Evolutionary conservation across 2,113 vertebrate species (phyloP).

Genomic region (Phocoena sinus): DNA sequence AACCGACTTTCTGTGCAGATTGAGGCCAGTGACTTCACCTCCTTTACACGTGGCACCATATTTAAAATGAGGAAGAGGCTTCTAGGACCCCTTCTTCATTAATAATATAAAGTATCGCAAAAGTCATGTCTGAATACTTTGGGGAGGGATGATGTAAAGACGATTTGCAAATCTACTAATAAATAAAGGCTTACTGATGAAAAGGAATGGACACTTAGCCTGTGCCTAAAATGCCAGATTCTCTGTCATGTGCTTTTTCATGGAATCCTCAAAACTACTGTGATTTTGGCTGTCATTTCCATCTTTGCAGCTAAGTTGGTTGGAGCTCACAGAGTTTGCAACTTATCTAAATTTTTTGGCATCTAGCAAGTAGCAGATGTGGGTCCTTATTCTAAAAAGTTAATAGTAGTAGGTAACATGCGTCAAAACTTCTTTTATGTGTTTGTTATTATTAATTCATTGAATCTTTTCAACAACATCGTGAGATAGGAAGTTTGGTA

Average conservation of each 20-base stretch:
- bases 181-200: background rate
- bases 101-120: background rate
- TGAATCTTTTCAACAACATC: background rate
- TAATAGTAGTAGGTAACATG: too few species aligned
- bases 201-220: background rate
- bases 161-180: background rate
- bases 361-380: background rate
- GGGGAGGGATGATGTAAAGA: background rate
- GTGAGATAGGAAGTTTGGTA: background rate
- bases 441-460: background rate
- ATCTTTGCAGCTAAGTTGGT: background rate
- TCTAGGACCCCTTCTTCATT: background rate
- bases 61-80: background rate
- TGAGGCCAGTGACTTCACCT: too few species aligned
- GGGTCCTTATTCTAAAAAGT: background rate
- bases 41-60: rapidly evolving
- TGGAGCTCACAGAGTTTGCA: background rate
- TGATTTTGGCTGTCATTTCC: background rate
- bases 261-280: background rate
- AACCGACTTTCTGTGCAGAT: background rate
- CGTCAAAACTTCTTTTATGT: rapidly evolving
- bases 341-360: background rate
- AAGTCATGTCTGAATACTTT: background rate
- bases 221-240: rapidly evolving
- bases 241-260: background rate